Evolutionary conservation across 2,113 vertebrate genomes (phyloP), one percentile per base, ranked within the genome.

Genomic region (Phalacrocorax carbo): DNA sequence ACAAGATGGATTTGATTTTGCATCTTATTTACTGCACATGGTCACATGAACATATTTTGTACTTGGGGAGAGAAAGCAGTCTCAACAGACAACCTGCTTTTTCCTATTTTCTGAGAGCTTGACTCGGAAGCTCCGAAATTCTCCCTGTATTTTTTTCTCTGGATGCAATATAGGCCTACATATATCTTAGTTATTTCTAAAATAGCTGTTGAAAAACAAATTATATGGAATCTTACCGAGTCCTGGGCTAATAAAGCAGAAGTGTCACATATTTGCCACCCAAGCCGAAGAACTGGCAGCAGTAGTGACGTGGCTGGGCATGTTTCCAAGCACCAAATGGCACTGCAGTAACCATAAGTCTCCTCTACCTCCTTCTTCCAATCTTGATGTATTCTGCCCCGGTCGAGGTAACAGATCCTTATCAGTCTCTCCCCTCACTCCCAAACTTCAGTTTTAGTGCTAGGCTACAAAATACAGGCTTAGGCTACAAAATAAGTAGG

Each of bases 281-380:
- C 1, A 0, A 88, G 60, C 40, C 83, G 76, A 92, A 88, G 44
- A 90, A 57, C 66, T 85, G 85, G 79, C 88, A 94, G 79, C 66
- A 88, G 49, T 17, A 86, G 49, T 32, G 26, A 90, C 38, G 14
- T 46, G 34, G 11, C 65, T 82, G 52, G 78, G 88, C 73, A 91
- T 76, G 52, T 10, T 82, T 85, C 88, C 88, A 93, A 92, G 65
- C 70, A 69, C 40, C 90, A 92, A 97, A 95, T 57, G 51, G 87
- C 55, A 88, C 38, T 17, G 32, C 68, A 84, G 71, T 19, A 48
- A 70, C 34, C 51, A 76, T 0, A 58, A 58, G 49, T 44, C 66
- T 80, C 64, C 30, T 88, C 85, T 85, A 78, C 48, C n/a, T 73
- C 18, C 23, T 80, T 80, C 13, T 77, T 86, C 58, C 40, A 49